Base-by-base conservation (phyloP, 2,888 invertebrate species). In the Drosophila quinaria region DNA sequence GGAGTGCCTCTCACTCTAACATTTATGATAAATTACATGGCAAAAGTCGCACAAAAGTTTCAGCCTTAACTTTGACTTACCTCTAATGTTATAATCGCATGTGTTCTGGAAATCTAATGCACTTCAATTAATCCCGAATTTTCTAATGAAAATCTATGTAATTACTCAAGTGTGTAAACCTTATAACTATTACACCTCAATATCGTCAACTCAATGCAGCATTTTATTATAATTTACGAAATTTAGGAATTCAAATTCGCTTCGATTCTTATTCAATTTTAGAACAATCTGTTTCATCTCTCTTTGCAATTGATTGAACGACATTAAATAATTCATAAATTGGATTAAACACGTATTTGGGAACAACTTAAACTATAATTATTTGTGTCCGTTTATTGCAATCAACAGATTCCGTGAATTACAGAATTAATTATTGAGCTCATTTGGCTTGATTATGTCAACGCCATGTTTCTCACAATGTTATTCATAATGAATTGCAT, bases 391-490 rank as follows among this genome's bases (percentile, higher is more conserved):
- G 65, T 56, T 64, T 61, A 61, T 62, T 25, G 39, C 54, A 44
- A 47, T 75, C 42, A 72, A 50, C 68, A 73, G 47, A 65, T 50
- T 68, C 33, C 11, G 39, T 15, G 58, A 17, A 70, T 55, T 47
- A 39, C 22, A 33, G 9, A 19, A 61, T 49, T 61, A 56, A 56
- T 60, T 49, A 51, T 64, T 52, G 51, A 46, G 9, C 63, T 54
- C 70, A 61, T 69, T 81, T 61, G 62, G 61, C 31, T 62, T 63
- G 69, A 80, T 86, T 69, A 64, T 76, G 73, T 82, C 83, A 78
- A 44, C 81, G 51, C 47, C 19, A n/a, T 55, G 29, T 52, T 46
- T 9, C 66, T 17, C 47, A 22, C 46, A 52, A 60, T 54, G 37
- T 55, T 44, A 44, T 51, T 56, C 51, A 70, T 65, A 76, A 76